phyloP scores from a whole-genome alignment of 2,113 vertebrate genomes.

The Australoheros scitulus region DNA sequence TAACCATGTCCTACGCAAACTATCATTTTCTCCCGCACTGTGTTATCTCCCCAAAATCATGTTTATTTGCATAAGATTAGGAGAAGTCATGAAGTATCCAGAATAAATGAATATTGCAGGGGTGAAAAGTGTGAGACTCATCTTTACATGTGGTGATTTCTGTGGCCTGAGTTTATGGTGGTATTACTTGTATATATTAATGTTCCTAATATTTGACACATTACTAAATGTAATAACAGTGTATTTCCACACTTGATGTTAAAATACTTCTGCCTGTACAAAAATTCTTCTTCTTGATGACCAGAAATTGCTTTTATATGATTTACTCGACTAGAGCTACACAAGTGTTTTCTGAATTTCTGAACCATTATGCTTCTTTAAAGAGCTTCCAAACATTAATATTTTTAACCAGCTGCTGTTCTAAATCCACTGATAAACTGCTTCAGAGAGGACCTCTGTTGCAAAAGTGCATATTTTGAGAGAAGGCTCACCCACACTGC shows the following conservation, averaged over 20 bases:
- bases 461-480: slow-evolving; percentile 3
- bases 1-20: background rate
- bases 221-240: background rate
- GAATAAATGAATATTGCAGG: background rate
- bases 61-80: background rate
- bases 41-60: background rate
- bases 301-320: background rate
- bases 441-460: slow-evolving; percentile 6
- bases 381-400: background rate
- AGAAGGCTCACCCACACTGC: background rate
- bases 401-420: background rate
- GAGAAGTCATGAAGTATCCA: background rate
- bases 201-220: background rate
- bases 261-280: background rate
- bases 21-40: background rate
- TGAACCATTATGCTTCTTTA: background rate
- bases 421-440: background rate
- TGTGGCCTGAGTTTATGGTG: background rate
- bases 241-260: background rate
- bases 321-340: background rate
- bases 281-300: background rate
- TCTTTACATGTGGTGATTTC: background rate
- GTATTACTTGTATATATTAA: no score
- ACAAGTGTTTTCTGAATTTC: slow-evolving; percentile 1
- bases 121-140: background rate